phyloP scores from a whole-genome alignment of 2,888 invertebrate genomes.

The Ophion slaviceki region DNA sequence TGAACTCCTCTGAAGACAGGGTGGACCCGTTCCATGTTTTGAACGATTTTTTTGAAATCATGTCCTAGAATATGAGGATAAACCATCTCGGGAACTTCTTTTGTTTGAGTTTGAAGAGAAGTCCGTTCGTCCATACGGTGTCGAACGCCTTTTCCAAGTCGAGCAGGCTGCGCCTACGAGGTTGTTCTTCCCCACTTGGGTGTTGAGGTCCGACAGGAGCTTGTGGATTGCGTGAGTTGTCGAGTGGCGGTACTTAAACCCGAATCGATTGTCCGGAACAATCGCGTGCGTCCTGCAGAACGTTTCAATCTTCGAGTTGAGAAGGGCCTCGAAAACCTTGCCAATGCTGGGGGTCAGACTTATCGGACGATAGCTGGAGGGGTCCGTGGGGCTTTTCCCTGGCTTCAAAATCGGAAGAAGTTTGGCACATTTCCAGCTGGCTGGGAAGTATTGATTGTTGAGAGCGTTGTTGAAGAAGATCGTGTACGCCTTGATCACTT shows the following conservation, averaged over 20 bases:
- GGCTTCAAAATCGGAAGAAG: background rate
- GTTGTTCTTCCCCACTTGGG: background rate
- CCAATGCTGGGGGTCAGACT: no score
- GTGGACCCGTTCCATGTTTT: background rate
- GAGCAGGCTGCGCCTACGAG: background rate
- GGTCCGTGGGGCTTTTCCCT: background rate
- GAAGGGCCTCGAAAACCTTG: no score
- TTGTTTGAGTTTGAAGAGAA: conserved; percentile 35
- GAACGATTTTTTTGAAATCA: background rate
- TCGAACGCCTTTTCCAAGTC: background rate
- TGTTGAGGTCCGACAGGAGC: conserved; percentile 30
- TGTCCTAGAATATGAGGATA: background rate
- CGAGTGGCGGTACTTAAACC: no score
- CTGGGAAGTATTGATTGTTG: background rate
- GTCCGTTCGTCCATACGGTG: conserved; percentile 19
- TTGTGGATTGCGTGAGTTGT: conserved; percentile 56
- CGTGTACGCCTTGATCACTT: background rate
- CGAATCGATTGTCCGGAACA: no score
- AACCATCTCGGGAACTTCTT: conserved; percentile 42
- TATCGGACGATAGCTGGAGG: no score
- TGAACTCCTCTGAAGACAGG: background rate
- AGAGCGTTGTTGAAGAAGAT: background rate
- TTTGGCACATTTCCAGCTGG: conserved; percentile 3
- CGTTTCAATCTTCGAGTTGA: no score
- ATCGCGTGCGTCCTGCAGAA: no score